phyloP scores from a whole-genome alignment of 2,888 invertebrate species.

The Melangyna quadrimaculata region DNA sequence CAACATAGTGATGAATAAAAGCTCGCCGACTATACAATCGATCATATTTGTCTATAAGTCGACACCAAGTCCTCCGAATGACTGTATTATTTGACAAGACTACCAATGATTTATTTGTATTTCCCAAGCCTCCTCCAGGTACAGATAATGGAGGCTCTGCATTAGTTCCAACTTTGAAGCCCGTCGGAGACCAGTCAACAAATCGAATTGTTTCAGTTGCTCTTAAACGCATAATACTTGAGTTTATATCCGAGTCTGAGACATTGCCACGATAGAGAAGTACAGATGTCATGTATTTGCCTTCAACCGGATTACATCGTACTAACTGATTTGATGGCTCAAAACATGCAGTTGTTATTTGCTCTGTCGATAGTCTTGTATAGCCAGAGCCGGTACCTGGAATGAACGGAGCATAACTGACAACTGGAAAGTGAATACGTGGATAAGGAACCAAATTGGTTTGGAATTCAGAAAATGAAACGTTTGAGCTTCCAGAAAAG shows the following conservation, averaged over 20 bases:
- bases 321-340: conserved; percentile 88
- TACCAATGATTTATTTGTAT: conserved; percentile 88
- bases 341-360: conserved; percentile 91
- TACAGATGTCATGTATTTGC: conserved; percentile 89
- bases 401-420: conserved; percentile 88
- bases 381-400: conserved; percentile 85
- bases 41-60: conserved; percentile 90
- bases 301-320: conserved; percentile 86
- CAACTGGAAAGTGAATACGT: conserved; percentile 92
- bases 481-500: conserved; percentile 86
- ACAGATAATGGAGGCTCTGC: conserved; percentile 89
- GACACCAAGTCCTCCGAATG: conserved; percentile 90
- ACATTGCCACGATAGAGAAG: conserved; percentile 87
- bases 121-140: conserved; percentile 89
- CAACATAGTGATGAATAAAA: conserved; percentile 94
- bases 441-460: conserved; percentile 93
- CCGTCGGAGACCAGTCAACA: conserved; percentile 91
- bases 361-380: conserved; percentile 85
- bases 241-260: conserved; percentile 87
- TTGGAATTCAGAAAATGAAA: conserved; percentile 88
- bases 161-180: conserved; percentile 90
- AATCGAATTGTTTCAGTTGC: conserved; percentile 86
- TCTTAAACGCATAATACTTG: conserved; percentile 87
- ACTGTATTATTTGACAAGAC: conserved; percentile 93
- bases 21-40: conserved; percentile 92